Evolutionary conservation across 2,113 vertebrate species (phyloP).

Genomic region (Geococcyx californianus): DNA sequence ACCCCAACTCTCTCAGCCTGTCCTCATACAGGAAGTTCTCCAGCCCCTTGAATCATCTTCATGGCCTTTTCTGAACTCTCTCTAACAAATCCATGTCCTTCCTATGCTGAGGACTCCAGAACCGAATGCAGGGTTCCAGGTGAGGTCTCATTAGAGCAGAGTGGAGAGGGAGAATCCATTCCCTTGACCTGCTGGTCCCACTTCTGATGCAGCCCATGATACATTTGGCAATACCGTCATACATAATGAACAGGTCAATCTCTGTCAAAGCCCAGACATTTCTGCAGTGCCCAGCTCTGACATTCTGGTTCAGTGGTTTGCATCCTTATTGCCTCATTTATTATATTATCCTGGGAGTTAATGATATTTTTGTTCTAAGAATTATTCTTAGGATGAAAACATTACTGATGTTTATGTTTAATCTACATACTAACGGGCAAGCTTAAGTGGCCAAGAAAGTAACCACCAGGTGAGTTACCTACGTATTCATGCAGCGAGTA

Average conservation of each 20-base stretch:
- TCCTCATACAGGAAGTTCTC: too few species aligned
- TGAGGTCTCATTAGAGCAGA: too few species aligned
- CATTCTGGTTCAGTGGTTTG: not conserved
- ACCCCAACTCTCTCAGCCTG: too few species aligned
- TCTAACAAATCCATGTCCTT: too few species aligned
- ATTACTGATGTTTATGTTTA: not conserved
- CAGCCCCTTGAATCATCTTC: too few species aligned
- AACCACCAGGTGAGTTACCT: not conserved
- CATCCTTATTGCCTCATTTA: constrained; percentile 13
- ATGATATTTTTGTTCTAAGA: constrained; percentile 23
- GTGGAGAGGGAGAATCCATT: too few species aligned
- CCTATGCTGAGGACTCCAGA: too few species aligned
- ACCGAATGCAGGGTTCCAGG: too few species aligned
- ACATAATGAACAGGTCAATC: not conserved
- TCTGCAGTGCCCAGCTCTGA: not conserved
- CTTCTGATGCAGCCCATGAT: too few species aligned
- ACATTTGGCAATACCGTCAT: not conserved
- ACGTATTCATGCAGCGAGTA: not conserved
- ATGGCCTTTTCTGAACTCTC: too few species aligned
- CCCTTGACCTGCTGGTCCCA: too few species aligned
- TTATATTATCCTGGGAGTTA: not conserved
- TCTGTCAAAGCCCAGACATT: not conserved
- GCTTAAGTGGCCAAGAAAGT: not conserved
- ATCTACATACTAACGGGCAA: not conserved
- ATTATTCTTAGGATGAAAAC: not conserved